Base-by-base conservation (phyloP, 2,113 vertebrate species). In the Stercorarius parasiticus region DNA sequence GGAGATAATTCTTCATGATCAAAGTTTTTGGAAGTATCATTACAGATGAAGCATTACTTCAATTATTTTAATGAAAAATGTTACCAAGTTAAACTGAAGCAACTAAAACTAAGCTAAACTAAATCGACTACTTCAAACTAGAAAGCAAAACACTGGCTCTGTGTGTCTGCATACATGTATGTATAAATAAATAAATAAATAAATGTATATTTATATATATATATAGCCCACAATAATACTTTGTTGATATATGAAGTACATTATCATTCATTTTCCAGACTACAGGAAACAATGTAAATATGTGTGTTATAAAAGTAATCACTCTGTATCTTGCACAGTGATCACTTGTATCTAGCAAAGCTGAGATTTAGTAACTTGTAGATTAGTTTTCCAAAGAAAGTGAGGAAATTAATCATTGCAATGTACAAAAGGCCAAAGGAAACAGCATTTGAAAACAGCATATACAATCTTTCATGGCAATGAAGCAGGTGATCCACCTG, bases 201-300 rank as follows among this genome's bases (percentile, higher is more conserved):
- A 13, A 26, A 2, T 29, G 5, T 1, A 0, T 40, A 34, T 76
- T 70, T 45, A 6, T 26, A 6, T 15, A 6, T 26, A 6, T 15
- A 56, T 30, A 32, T 40, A 65, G 2, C 29, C 18, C 18, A 62
- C 18, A 43, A 29, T 53, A 59, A 22, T 18, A 55, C 2, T 50
- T 65, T 84, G 10, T 9, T 70, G 19, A 49, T 64, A 18, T 13
- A 62, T 42, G 20, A 56, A 77, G 5, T 83, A 11, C 1, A 32
- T 58, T 81, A 45, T 18, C 6, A 61, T 50, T 88, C 0, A 53
- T 64, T 82, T 88, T 82, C 45, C n/a, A 43, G 13, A 59, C 9
- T 17, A 76, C 7, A 26, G 15, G 14, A 91, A 77, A 62, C 6
- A 36, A 50, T 40, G 10, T 10, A 55, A 74, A 61, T 13, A 25